A percentile compares a stretch with the other conserved stretches of the same genome.
Conservation (phyloP, 2,797 vertebrate species). For the Lacerta bilineata region DNA sequence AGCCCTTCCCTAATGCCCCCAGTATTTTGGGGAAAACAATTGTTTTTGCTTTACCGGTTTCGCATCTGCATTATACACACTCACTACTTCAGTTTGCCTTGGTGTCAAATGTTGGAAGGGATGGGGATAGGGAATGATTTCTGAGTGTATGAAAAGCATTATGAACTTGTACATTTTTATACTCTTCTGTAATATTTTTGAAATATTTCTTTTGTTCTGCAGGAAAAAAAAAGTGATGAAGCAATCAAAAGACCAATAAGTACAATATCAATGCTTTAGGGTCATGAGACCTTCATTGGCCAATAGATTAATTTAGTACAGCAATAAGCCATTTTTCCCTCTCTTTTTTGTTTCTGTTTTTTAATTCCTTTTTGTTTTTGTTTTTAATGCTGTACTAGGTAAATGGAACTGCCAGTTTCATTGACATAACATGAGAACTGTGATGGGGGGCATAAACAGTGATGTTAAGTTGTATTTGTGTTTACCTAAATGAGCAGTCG, state of each 20-base stretch:
- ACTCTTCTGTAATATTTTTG: slow-evolving; percentile 83
- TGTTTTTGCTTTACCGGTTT: slow-evolving; percentile 65
- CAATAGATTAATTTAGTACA: slow-evolving; percentile 79
- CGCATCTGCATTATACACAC: slow-evolving; percentile 77
- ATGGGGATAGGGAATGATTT: slow-evolving; percentile 72
- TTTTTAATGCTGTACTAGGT: slow-evolving; percentile 76
- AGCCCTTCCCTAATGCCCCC: slow-evolving; percentile 43
- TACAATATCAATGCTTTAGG: slow-evolving; percentile 74
- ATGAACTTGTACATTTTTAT: slow-evolving; percentile 82
- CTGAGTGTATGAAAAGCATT: slow-evolving; percentile 83
- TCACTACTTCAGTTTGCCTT: slow-evolving; percentile 81
- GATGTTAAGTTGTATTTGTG: slow-evolving; percentile 75
- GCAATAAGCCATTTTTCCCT: slow-evolving; percentile 79
- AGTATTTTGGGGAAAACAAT: slow-evolving; percentile 55
- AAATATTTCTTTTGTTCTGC: slow-evolving; percentile 80
- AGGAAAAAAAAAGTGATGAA: slow-evolving; percentile 80
- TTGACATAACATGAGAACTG: slow-evolving; percentile 78
- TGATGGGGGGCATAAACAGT: slow-evolving; percentile 73
- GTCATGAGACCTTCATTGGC: slow-evolving; percentile 78
- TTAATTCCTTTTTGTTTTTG: slow-evolving; percentile 76
- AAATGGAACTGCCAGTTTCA: slow-evolving; percentile 85
- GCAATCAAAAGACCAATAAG: slow-evolving; percentile 81
- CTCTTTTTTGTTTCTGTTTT: slow-evolving; percentile 57
- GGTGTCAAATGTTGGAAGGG: slow-evolving; percentile 73
- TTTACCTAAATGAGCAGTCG: slow-evolving; percentile 82